These are phyloP conservation scores for Amiota minor DNA, from an alignment of 2,888 invertebrate genomes.

Conservation along the genomic window DNA sequence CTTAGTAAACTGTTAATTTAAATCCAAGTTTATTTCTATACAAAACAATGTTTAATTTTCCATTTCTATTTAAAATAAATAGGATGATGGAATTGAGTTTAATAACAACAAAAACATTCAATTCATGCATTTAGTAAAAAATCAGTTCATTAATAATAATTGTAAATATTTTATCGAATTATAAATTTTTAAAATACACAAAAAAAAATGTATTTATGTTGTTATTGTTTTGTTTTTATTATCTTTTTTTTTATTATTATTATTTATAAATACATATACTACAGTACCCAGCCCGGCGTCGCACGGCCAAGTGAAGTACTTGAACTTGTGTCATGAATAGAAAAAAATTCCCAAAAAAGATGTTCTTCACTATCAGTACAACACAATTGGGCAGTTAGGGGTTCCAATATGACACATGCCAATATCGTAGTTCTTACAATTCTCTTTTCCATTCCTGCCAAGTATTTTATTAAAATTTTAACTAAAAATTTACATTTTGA, in stretches of 20 bases:
- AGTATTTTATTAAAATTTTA: too few species aligned
- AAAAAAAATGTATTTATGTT: not conserved
- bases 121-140: conserved; percentile 11
- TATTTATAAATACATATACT: too few species aligned
- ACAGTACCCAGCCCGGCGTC: too few species aligned
- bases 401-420: too few species aligned
- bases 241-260: not conserved
- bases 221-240: conserved; percentile 1
- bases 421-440: too few species aligned
- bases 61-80: not conserved
- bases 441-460: too few species aligned
- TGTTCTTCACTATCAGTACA: too few species aligned
- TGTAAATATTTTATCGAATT: conserved; percentile 27
- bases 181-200: conserved; percentile 5
- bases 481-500: too few species aligned
- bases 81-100: not conserved
- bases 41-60: not conserved
- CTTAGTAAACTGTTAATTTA: not conserved
- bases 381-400: too few species aligned
- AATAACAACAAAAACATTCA: not conserved
- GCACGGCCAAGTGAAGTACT: too few species aligned
- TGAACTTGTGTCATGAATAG: too few species aligned
- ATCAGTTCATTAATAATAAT: conserved; percentile 22
- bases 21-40: not conserved
- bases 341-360: too few species aligned